Base-by-base conservation (phyloP, 2,113 vertebrate genomes). In the Octodon degus region DNA sequence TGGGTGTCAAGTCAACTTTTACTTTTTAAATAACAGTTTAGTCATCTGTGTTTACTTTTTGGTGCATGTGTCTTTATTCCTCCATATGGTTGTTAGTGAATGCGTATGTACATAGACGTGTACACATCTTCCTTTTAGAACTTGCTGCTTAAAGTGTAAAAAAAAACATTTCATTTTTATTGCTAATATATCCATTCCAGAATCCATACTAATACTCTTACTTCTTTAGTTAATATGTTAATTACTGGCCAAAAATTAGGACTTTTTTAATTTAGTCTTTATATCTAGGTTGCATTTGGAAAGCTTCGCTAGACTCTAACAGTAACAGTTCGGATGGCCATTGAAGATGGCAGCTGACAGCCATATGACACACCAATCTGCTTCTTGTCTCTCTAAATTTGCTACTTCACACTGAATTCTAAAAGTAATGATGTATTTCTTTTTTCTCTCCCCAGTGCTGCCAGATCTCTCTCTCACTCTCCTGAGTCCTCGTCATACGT, bases 141-240 rank as follows among this genome's bases (percentile, higher is more conserved):
- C 81, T 74, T 97, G 25, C 30, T 90, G 62, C 62, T 79, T 80
- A 62, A 93, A 90, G 76, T 74, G 30, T 62, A 13, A 62, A 62
- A 93, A 62, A 93, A 43, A 85, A 37, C 2, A 85, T 82, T 93
- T 96, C 67, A 60, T 86, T 97, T 96, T 89, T 8, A 89, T 79
- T 74, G 24, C 32, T 91, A 80, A 81, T 47, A 47, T 47, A 83
- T 63, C 94, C 76, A 34, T 40, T 53, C 32, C 5, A 50, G 89
- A 96, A 76, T 62, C 32, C 89, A 24, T 43, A 43, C 27, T 88
- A 37, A 60, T 95, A 34, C 19, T 93, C 77, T 96, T 58, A 67
- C 37, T 84, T 81, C 30, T 58, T 96, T 90, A 47, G n/a, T n/a
- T 50, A n/a, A 87, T 40, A 53, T 65, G 27, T 83, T 93, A 90